Percentiles rank a stretch among this genome's conserved stretches.
Conservation (phyloP, 1,140 invertebrate genomes). For the Hyphantria cunea region DNA sequence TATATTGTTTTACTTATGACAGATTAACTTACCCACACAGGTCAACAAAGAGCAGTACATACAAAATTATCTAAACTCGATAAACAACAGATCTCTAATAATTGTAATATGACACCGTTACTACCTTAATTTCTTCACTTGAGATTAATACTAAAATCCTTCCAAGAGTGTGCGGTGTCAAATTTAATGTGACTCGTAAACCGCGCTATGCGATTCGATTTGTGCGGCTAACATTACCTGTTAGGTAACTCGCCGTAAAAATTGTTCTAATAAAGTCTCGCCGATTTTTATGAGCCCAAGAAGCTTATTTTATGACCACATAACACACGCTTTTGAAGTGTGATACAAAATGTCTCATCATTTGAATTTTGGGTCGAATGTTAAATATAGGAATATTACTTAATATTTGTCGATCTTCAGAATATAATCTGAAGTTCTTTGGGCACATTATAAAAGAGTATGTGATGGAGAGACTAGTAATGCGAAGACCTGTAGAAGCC, state of each 20-base stretch:
- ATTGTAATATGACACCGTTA: neutral
- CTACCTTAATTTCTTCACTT: constrained; percentile 22
- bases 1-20: too few relatives aligned
- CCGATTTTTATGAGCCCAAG: neutral
- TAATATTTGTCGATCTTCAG: too few relatives aligned
- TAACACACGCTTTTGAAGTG: constrained; percentile 2
- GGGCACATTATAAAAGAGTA: too few relatives aligned
- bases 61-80: too few relatives aligned
- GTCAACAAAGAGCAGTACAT: too few relatives aligned
- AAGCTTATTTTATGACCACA: constrained; percentile 6
- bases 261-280: constrained; percentile 17
- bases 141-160: constrained; percentile 35
- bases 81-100: neutral
- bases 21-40: too few relatives aligned
- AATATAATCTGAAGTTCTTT: too few relatives aligned
- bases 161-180: constrained; percentile 29
- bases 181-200: constrained; percentile 42
- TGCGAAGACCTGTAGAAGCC: too few relatives aligned
- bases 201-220: constrained; percentile 41
- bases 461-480: too few relatives aligned
- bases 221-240: constrained; percentile 6
- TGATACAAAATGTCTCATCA: neutral
- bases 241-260: constrained; percentile 10
- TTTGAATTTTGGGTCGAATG: neutral
- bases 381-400: too few relatives aligned